phyloP scores from a whole-genome alignment of 2,888 invertebrate species.

The Allacma fusca region DNA sequence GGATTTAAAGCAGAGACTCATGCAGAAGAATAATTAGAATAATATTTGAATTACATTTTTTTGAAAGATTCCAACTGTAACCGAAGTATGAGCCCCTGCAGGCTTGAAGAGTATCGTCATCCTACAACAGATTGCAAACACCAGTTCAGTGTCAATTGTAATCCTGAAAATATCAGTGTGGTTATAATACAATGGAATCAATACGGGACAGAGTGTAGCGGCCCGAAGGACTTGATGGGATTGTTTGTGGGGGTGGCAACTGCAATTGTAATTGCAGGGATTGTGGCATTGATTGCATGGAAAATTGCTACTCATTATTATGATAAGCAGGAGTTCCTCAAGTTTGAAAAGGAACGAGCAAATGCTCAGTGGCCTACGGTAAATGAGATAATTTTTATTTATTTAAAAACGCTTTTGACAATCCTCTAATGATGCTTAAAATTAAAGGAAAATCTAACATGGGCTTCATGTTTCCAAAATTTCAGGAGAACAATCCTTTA shows the following conservation, averaged over 20 bases:
- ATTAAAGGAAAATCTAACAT: too few relatives aligned
- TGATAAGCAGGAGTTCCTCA: slow-evolving; percentile 94
- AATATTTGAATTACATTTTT: too few relatives aligned
- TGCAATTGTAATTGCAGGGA: slow-evolving; percentile 93
- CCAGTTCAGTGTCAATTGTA: neutral
- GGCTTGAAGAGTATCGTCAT: too few relatives aligned
- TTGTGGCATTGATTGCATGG: slow-evolving; percentile 93
- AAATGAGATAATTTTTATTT: too few relatives aligned
- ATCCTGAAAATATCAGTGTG: neutral
- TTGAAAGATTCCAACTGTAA: slow-evolving; percentile 27
- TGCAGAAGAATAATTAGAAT: too few relatives aligned
- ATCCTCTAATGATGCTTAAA: too few relatives aligned
- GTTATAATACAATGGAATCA: neutral
- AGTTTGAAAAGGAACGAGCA: slow-evolving; percentile 74
- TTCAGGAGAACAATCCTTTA: too few relatives aligned
- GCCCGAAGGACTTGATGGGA: neutral
- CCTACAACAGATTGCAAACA: neutral
- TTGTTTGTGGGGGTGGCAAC: slow-evolving; percentile 84
- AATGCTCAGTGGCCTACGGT: neutral
- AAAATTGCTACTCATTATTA: slow-evolving; percentile 96
- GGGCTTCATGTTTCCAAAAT: too few relatives aligned
- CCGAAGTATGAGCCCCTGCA: neutral
- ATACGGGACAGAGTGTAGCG: neutral
- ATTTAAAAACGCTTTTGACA: too few relatives aligned
- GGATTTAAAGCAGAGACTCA: too few relatives aligned